Conservation (phyloP, 2,797 vertebrate genomes). For the Phalanger gymnotis region DNA sequence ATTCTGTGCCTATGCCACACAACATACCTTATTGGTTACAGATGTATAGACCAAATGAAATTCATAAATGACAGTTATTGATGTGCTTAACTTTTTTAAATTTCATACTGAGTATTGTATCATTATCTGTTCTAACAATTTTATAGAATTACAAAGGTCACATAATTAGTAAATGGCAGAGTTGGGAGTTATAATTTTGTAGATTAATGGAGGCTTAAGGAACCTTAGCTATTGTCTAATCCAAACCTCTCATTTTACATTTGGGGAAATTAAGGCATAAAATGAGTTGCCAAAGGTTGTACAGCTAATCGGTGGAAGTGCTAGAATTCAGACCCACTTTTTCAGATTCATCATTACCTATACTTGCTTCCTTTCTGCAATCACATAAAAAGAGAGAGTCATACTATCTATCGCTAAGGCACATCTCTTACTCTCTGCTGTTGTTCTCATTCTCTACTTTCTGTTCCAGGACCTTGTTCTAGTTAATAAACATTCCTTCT, state of each 20-base stretch:
- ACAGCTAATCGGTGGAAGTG: background rate
- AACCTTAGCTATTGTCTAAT: background rate
- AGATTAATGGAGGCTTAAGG: background rate
- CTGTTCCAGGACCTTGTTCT: background rate
- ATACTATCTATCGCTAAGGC: background rate
- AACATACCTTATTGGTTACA: background rate
- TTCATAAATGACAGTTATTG: rapidly evolving
- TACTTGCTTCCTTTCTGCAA: background rate
- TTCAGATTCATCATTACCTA: background rate
- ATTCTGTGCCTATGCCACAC: background rate
- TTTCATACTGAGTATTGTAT: background rate
- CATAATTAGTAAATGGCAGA: background rate
- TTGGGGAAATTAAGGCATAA: background rate
- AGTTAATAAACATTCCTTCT: background rate
- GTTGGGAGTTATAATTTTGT: background rate
- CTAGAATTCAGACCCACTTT: background rate
- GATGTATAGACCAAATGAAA: background rate
- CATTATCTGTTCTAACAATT: background rate
- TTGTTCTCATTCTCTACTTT: background rate
- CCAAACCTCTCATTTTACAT: background rate
- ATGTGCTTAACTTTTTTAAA: background rate
- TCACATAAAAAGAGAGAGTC: background rate
- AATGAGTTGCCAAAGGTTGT: background rate
- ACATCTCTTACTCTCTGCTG: background rate
- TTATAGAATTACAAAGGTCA: background rate